Conservation (phyloP, 92 coral and sea anemone species). For the Bergia sp. region DNA sequence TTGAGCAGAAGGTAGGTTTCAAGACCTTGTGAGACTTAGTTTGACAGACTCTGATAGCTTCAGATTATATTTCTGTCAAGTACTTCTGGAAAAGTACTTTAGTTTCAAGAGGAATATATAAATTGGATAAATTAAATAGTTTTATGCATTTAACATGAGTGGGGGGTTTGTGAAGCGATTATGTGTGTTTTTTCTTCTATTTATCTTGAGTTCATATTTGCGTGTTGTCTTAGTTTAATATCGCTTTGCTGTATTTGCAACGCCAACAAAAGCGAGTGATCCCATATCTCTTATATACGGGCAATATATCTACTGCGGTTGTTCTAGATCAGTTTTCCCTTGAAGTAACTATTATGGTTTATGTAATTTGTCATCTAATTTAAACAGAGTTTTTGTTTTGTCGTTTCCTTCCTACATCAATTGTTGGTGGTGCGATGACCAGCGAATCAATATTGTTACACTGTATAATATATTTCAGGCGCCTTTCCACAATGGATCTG, state of each 20-base stretch:
- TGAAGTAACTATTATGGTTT: neutral
- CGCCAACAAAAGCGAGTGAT: constrained; percentile 13
- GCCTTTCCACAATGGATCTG: neutral
- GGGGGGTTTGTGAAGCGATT: neutral
- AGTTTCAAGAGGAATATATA: neutral
- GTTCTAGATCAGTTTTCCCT: neutral
- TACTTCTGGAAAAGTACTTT: neutral
- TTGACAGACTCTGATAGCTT: neutral
- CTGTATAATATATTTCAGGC: neutral
- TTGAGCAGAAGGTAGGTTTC: constrained; percentile 69
- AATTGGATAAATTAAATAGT: neutral
- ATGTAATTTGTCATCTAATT: constrained; percentile 14
- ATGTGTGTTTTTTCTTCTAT: neutral
- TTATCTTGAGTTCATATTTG: neutral
- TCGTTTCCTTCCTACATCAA: constrained; percentile 5
- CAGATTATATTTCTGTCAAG: neutral
- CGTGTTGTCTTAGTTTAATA: neutral
- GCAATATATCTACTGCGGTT: neutral
- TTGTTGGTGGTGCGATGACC: constrained; percentile 24
- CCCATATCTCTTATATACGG: neutral
- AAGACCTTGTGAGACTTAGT: neutral
- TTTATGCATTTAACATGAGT: neutral
- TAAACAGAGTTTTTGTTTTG: constrained; percentile 13
- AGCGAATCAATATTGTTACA: neutral
- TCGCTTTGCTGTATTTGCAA: constrained; percentile 2